Base-by-base conservation (phyloP, 2,888 invertebrate species). In the Agapostemon virescens region DNA sequence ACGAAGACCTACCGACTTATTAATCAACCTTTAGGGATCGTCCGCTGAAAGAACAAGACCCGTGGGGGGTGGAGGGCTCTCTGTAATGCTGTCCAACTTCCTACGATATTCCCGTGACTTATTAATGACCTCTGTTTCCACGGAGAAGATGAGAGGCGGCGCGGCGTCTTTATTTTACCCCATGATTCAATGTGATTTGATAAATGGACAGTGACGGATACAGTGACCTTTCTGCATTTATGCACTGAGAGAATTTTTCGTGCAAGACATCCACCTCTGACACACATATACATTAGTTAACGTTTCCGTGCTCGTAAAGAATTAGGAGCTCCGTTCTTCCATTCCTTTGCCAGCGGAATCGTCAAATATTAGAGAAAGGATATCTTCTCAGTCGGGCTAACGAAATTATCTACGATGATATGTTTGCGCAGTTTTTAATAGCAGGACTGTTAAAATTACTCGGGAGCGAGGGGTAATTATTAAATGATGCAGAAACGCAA, bases 1-100 rank as follows among this genome's bases (percentile, higher is more conserved):
- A 74, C 77, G 74, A 79, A 68, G 75, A 79, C 61, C 69, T 26
- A 66, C 52, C 52, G 73, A 69, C 80, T 80, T 80, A 80, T 80
- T 80, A 80, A 80, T 80, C 80, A 80, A 80, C 72, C 77, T 73
- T 69, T 68, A 40, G 38, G 52, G 70, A 68, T 66, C 52, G 72
- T 52, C 64, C 30, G 69, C 30, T 61, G 55, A 63, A 77, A 52
- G 73, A 68, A 73, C 67, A 36, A 63, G 77, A 52, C 40, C 38
- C 33, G 61, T 40, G 63, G 61, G 58, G 58, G n/a, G 58, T 55
- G 68, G 64, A 69, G 69, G 40, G 45, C 74, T 63, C 63, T 49
- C 38, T 49, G 68, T 36, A 63, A 77, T 40, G n/a, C 42, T 30
- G 30, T 69, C 64, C 64, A 74, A 74, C 68, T 74, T 74, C 17